Evolutionary conservation across 2,888 invertebrate genomes (phyloP), one percentile per base, ranked within the genome.

Genomic region (Maniola hyperantus): DNA sequence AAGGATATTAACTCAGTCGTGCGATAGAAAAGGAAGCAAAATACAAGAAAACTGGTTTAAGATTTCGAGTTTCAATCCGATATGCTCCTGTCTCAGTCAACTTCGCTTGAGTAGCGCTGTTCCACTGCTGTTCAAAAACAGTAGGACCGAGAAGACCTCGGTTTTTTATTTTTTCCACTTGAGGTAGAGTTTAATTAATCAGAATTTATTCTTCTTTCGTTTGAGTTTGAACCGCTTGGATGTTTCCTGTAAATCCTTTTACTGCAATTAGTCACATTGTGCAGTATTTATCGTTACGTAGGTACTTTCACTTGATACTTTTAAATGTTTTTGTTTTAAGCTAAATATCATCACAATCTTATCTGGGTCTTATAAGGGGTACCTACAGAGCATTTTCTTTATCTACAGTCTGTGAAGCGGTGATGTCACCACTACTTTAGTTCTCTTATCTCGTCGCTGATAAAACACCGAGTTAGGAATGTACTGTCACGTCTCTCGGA

Each of bases 61-160:
- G 87, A 91, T 90, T 92, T 92, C 92, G 90, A 91, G 90, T 91
- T 90, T 88, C 87, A 87, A 91, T 89, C 87, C 90, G 88, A 91
- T 92, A 91, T 84, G 90, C 91, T 89, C 88, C 87, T 83, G 90
- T 86, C 89, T 90, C 84, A 89, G 88, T 83, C 83, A 81, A 85
- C 83, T 84, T 81, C 80, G 85, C 83, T 83, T 80, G 84, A 88
- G 83, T 85, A 81, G 84, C 83, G 81, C 81, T 73, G 74, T 70
- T 75, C 74, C 77, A 75, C 73, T 78, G 80, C 76, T 83, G 86
- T 82, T 84, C 81, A 83, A 82, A 83, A 80, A 78, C 73, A 65
- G 77, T 78, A 65, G 67, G 55, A 58, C 44, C 46, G 59, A 51
- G 15, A 46, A 51, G 50, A 64, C 63, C 51, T 66, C 39, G 60